Conservation (phyloP, 2,888 invertebrate species). For the Orthonevra nobilis region DNA sequence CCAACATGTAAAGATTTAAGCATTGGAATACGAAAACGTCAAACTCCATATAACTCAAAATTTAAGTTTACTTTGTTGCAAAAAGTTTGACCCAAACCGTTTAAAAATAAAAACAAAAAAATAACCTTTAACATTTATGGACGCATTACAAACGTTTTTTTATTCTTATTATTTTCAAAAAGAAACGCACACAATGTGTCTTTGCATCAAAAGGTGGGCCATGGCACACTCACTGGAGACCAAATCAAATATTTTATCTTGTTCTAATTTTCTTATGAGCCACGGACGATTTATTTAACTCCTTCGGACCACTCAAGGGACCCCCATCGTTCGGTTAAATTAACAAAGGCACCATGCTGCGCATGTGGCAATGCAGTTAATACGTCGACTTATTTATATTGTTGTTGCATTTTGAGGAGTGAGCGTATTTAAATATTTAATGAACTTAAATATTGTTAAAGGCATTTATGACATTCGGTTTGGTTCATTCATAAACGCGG, state of each 20-base stretch:
- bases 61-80: no score
- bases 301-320: conserved; percentile 54
- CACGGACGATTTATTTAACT: conserved; percentile 65
- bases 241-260: conserved; percentile 67
- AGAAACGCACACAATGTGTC: conserved; percentile 13
- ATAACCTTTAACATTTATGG: no score
- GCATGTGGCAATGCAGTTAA: conserved; percentile 59
- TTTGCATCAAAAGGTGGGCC: conserved; percentile 45
- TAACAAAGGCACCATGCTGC: conserved; percentile 64
- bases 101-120: no score
- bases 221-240: conserved; percentile 46
- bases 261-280: conserved; percentile 68
- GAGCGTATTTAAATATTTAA: conserved; percentile 67
- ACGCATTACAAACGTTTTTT: conserved; percentile 11
- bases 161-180: background rate
- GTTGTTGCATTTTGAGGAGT: conserved; percentile 43
- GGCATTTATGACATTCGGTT: conserved; percentile 56
- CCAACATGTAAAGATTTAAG: no score
- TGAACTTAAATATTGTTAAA: conserved; percentile 63
- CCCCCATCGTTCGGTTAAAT: conserved; percentile 64
- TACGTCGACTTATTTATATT: conserved; percentile 62
- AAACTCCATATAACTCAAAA: no score
- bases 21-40: no score
- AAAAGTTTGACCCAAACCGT: no score
- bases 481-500: conserved; percentile 58